phyloP scores from a whole-genome alignment of 2,113 vertebrate species.

The Pangasianodon gigas region DNA sequence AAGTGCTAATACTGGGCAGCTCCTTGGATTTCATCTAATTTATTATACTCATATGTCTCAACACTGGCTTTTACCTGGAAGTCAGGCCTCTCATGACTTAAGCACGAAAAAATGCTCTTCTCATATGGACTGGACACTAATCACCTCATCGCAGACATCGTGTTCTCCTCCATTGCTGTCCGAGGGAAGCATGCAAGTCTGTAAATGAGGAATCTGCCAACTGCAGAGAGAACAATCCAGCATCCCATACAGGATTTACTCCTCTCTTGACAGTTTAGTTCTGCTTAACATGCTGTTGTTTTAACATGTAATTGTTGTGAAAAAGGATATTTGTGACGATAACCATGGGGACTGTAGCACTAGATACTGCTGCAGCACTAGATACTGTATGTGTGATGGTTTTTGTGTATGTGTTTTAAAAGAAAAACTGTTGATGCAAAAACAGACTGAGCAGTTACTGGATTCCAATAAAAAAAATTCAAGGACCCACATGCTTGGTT shows the following conservation, averaged over 20 bases:
- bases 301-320: constrained; percentile 43
- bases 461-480: constrained; percentile 43
- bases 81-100: constrained; percentile 49
- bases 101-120: constrained; percentile 51
- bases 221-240: constrained; percentile 16
- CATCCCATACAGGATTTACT: not conserved
- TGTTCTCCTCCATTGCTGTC: constrained; percentile 54
- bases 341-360: constrained; percentile 20
- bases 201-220: constrained; percentile 10
- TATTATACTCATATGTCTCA: constrained; percentile 76
- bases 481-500: not conserved
- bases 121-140: constrained; percentile 60
- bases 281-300: constrained; percentile 46
- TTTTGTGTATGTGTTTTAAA: constrained; percentile 28
- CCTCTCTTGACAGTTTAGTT: constrained; percentile 37
- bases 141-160: constrained; percentile 47
- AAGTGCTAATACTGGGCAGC: constrained; percentile 63
- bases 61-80: constrained; percentile 75
- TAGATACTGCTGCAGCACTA: constrained; percentile 40
- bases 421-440: constrained; percentile 10
- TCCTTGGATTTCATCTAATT: constrained; percentile 71
- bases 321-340: constrained; percentile 25
- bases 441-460: constrained; percentile 9
- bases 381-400: constrained; percentile 40
- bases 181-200: constrained; percentile 41